Evolutionary conservation across 2,797 vertebrate genomes (phyloP), one percentile per base, ranked within the genome.

Genomic region (Sebastes minor): DNA sequence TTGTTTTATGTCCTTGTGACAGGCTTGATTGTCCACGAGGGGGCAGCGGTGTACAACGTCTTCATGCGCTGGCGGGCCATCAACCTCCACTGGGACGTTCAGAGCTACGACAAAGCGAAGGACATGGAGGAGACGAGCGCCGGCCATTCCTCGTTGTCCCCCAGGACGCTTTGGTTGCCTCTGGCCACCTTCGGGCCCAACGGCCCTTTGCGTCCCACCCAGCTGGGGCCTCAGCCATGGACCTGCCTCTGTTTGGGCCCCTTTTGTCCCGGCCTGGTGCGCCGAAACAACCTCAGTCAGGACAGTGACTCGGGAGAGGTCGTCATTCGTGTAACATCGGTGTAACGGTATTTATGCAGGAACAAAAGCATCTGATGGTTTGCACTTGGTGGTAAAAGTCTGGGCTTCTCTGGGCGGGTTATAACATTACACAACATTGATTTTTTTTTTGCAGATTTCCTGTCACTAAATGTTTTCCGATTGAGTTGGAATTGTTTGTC

Each of bases 1-100:
- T 22, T 6, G 4, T 25, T 42, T 55, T 59, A 0, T 68, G 65
- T 81, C 14, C 2, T 30, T 61, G 56, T 1, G 60, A 61, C 86
- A 99, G 98, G 97, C 56, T 84, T 99, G 86, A 97, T 98, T 74
- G 93, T 98, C 81, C 97, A 98, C 0, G 98, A 99, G 96, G 97
- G 98, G 83, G 96, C 97, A 9, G 97, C 97, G 14, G 97, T 99
- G 83, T 97, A 97, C 93, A 96, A 95, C 71, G 97, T 99, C 53
- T 97, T 99, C 83, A 95, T 97, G 89, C 97, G 98, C 72, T 99
- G 98, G 98, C 95, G 97, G 52, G 97, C 98, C 2, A 96, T 98
- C 13, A 99, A 99, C 89, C 95, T 98, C 32, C 97, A 97, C 93
- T 99, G 98, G 98, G 97, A 98, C 71, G 97, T 99, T 53, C 93